Evolutionary conservation across 1,140 invertebrate genomes (phyloP).

Genomic region (Heliconius melpomene): DNA sequence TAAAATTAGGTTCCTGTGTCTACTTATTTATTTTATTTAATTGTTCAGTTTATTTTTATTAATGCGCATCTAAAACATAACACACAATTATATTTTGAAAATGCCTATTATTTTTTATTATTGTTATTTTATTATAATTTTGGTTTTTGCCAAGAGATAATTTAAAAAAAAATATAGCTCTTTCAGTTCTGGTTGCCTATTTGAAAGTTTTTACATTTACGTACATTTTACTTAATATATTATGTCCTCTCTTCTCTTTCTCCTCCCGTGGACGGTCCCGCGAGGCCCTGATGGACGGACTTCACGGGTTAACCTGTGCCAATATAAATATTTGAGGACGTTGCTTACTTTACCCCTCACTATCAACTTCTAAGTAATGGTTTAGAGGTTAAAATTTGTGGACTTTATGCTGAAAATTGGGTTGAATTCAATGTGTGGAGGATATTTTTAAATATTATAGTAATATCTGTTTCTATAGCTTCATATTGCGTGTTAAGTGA

Average conservation of each 20-base stretch:
- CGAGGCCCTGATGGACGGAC: conserved; percentile 73
- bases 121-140: too few relatives aligned
- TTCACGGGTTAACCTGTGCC: conserved; percentile 69
- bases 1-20: too few relatives aligned
- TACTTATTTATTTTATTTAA: too few relatives aligned
- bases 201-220: too few relatives aligned
- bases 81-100: too few relatives aligned
- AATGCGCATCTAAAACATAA: too few relatives aligned
- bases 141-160: too few relatives aligned
- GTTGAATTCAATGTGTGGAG: not conserved
- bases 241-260: not conserved
- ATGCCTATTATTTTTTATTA: too few relatives aligned
- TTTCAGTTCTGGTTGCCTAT: too few relatives aligned
- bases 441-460: too few relatives aligned
- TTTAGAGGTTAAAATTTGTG: conserved; percentile 19
- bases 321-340: conserved; percentile 76
- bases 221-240: not conserved
- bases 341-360: conserved; percentile 39
- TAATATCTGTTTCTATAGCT: not conserved
- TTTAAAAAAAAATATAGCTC: too few relatives aligned
- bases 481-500: not conserved
- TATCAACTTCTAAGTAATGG: conserved; percentile 38
- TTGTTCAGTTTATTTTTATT: too few relatives aligned
- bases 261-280: conserved; percentile 59
- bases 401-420: not conserved